Conservation (phyloP, 2,797 vertebrate species). For the Graptemys geographica region DNA sequence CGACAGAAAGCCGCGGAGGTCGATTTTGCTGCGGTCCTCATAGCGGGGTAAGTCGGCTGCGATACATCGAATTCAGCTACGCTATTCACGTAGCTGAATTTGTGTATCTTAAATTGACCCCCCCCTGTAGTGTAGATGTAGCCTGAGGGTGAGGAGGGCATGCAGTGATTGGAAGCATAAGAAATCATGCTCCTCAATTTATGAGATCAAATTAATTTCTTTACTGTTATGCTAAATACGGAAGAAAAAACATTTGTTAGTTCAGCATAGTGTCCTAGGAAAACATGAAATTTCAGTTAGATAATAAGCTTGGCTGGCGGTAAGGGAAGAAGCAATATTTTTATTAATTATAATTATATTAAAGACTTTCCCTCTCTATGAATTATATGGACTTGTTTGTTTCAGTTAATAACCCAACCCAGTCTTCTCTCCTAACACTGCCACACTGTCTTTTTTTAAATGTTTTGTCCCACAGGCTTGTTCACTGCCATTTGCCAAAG, state of each 20-base stretch:
- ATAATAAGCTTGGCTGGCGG: background rate
- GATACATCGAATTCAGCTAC: too few relatives aligned
- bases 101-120: too few relatives aligned
- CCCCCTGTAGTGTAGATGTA: too few relatives aligned
- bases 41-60: too few relatives aligned
- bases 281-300: background rate
- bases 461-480: constrained; percentile 16
- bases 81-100: too few relatives aligned
- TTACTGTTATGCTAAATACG: background rate
- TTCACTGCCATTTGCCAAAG: constrained; percentile 54
- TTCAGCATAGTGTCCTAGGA: background rate
- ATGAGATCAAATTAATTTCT: background rate
- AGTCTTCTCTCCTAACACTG: too few relatives aligned
- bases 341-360: background rate
- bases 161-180: background rate
- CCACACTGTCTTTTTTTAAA: background rate
- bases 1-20: too few relatives aligned
- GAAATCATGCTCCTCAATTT: background rate
- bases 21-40: too few relatives aligned
- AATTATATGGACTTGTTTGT: background rate
- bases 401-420: background rate
- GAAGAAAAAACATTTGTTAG: background rate
- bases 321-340: background rate
- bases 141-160: background rate
- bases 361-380: background rate